Evolutionary conservation across 2,113 vertebrate species (phyloP).

Genomic region (Muscicapa adusta): DNA sequence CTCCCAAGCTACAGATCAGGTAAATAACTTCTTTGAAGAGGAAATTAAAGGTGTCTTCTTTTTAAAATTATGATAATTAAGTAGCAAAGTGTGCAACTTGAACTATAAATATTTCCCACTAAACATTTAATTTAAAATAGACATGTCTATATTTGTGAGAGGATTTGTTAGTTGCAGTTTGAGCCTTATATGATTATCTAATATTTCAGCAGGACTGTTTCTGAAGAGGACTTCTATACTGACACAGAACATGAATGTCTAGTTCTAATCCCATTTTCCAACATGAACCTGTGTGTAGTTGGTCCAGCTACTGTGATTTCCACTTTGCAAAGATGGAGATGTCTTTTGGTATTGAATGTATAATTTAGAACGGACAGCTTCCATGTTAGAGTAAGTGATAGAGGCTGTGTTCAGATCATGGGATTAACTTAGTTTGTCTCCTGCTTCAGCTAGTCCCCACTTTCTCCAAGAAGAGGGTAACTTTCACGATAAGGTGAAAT

Average conservation of each 20-base stretch:
- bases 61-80: slow-evolving; percentile 16
- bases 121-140: slow-evolving; percentile 40
- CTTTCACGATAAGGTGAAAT: not conserved
- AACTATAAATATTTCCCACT: slow-evolving; percentile 33
- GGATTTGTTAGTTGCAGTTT: not conserved
- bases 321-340: not conserved
- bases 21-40: slow-evolving; percentile 31
- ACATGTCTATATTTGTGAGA: not conserved
- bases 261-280: not conserved
- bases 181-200: not conserved
- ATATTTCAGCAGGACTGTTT: not conserved
- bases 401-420: not conserved
- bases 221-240: not conserved
- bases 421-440: not conserved
- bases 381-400: not conserved
- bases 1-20: slow-evolving; percentile 17
- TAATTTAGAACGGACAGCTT: slow-evolving; percentile 7
- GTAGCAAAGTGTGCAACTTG: slow-evolving; percentile 3
- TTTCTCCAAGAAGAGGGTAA: not conserved
- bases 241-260: not conserved
- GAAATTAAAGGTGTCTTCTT: slow-evolving; percentile 3
- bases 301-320: not conserved
- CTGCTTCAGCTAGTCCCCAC: not conserved
- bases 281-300: not conserved
- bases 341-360: not conserved